phyloP scores from a whole-genome alignment of 2,888 invertebrate species.

The Heliconius ismenius region DNA sequence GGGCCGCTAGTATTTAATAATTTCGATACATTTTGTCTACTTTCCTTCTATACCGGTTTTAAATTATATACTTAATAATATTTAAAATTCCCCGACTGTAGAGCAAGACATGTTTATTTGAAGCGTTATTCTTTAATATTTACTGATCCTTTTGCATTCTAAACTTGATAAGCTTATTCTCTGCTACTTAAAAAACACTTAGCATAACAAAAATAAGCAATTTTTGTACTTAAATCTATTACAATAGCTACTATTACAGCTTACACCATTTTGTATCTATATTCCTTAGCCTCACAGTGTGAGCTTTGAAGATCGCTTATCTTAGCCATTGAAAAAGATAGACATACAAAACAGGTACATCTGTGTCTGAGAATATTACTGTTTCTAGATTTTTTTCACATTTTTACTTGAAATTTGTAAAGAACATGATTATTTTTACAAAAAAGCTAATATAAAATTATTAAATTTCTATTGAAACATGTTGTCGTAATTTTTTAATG shows the following conservation, averaged over 20 bases:
- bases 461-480: background rate
- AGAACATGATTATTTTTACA: background rate
- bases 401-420: slow-evolving; percentile 1
- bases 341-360: slow-evolving; percentile 54
- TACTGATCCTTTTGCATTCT: slow-evolving; percentile 13
- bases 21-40: no score
- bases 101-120: background rate
- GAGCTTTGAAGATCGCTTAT: slow-evolving; percentile 55
- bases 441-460: background rate
- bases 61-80: background rate
- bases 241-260: background rate
- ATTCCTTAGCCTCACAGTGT: slow-evolving; percentile 5
- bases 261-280: background rate
- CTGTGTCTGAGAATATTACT: slow-evolving; percentile 4
- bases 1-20: no score
- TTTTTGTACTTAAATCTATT: background rate
- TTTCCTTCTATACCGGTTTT: no score
- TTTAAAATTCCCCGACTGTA: background rate
- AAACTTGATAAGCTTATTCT: slow-evolving; percentile 8
- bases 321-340: slow-evolving; percentile 52
- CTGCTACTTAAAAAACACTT: slow-evolving; percentile 12
- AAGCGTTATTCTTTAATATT: background rate
- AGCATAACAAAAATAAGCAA: background rate
- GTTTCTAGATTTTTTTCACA: background rate
- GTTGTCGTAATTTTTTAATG: background rate